phyloP scores from a whole-genome alignment of 1,140 invertebrate genomes.

The Mamestra configurata region DNA sequence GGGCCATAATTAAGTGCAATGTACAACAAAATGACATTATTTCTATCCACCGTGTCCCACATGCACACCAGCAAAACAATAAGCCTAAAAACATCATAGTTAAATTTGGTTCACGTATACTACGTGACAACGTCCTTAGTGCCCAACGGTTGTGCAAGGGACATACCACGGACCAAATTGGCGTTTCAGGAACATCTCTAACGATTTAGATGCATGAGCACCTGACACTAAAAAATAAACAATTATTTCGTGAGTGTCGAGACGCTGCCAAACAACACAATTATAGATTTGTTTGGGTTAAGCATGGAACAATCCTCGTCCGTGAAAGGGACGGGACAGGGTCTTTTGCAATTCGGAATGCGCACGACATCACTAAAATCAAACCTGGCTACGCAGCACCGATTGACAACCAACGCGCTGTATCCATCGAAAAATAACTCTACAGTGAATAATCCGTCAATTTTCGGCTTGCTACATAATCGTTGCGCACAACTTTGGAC shows the following conservation, averaged over 20 bases:
- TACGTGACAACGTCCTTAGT: slow-evolving; percentile 53
- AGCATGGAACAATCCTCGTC: not conserved
- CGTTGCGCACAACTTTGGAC: too few relatives aligned
- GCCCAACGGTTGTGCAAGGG: slow-evolving; percentile 51
- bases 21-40: not conserved
- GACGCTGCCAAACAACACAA: slow-evolving; percentile 49
- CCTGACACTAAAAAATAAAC: slow-evolving; percentile 51
- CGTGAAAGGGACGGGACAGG: not conserved
- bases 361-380: not conserved
- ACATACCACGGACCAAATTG: slow-evolving; percentile 29
- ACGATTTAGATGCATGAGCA: slow-evolving; percentile 55
- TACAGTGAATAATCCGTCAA: too few relatives aligned
- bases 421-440: not conserved
- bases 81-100: slow-evolving; percentile 56
- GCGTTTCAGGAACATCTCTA: slow-evolving; percentile 29
- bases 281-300: slow-evolving; percentile 49
- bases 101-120: slow-evolving; percentile 45
- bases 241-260: slow-evolving; percentile 54
- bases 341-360: not conserved
- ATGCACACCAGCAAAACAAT: slow-evolving; percentile 34
- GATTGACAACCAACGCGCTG: not conserved
- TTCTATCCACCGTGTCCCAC: slow-evolving; percentile 53
- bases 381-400: not conserved
- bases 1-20: not conserved
- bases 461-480: too few relatives aligned